These are phyloP conservation scores for Acronicta aceris DNA, from an alignment of 2,888 invertebrate genomes.

Conservation along the genomic window DNA sequence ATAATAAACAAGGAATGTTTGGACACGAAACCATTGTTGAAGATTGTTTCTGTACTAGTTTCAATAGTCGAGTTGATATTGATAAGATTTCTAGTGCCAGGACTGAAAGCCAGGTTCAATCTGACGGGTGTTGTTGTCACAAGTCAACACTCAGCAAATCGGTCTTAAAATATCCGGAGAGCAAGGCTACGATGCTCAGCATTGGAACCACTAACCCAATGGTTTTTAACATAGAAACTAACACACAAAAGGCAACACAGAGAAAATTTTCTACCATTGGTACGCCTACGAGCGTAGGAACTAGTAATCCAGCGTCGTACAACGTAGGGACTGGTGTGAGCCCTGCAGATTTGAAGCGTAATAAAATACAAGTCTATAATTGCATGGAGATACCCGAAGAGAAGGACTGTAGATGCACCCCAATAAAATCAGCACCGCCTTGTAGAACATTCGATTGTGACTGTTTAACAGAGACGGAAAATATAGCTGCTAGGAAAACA, in stretches of 20 bases:
- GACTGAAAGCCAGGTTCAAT: constrained; percentile 20
- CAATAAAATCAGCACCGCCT: constrained; percentile 76
- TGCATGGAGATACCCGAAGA: constrained; percentile 71
- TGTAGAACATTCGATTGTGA: constrained; percentile 83
- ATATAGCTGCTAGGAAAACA: constrained; percentile 71
- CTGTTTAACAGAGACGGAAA: constrained; percentile 71
- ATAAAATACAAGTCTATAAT: constrained; percentile 60
- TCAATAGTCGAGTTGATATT: constrained; percentile 38
- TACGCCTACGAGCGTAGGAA: not conserved
- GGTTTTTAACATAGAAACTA: constrained; percentile 27
- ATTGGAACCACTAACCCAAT: constrained; percentile 43
- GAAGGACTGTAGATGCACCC: constrained; percentile 81
- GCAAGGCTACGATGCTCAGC: constrained; percentile 49
- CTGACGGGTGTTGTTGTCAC: constrained; percentile 58
- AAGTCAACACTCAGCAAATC: constrained; percentile 46
- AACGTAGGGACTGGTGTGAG: constrained; percentile 5
- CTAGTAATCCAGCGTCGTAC: constrained; percentile 4
- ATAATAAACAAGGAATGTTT: constrained; percentile 65
- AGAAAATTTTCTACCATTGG: too few species aligned
- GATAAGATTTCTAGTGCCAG: constrained; percentile 21
- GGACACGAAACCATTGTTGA: constrained; percentile 67
- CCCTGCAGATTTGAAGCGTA: not conserved
- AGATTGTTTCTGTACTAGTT: constrained; percentile 57
- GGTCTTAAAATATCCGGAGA: constrained; percentile 35
- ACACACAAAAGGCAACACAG: not conserved